These are phyloP conservation scores for Ethmia dodecea DNA, from an alignment of 2,888 invertebrate genomes.

Conservation along the genomic window DNA sequence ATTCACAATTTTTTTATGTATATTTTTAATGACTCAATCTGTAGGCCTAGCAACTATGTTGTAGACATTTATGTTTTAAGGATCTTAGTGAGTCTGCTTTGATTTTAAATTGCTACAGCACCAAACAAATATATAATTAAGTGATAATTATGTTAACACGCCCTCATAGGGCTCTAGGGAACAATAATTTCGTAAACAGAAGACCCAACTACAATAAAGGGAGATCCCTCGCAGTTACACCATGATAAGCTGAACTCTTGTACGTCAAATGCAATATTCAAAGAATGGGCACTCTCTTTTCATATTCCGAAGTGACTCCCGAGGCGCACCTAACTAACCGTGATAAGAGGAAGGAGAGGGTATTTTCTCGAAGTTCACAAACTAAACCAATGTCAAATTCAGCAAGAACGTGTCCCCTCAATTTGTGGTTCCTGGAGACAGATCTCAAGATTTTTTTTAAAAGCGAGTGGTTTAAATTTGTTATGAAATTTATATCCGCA, in stretches of 20 bases:
- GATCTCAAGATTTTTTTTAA: too few relatives aligned
- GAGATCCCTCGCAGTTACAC: slow-evolving; percentile 19
- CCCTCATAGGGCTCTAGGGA: too few relatives aligned
- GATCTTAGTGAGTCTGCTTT: not conserved
- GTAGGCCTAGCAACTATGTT: too few relatives aligned
- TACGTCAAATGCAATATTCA: slow-evolving; percentile 62
- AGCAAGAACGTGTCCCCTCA: slow-evolving; percentile 26
- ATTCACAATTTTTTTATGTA: slow-evolving; percentile 27
- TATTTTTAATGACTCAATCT: slow-evolving; percentile 35
- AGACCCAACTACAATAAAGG: slow-evolving; percentile 28
- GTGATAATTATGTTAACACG: too few relatives aligned
- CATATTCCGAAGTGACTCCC: slow-evolving; percentile 42
- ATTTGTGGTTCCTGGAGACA: not conserved
- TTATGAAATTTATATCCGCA: too few relatives aligned
- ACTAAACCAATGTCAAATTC: slow-evolving; percentile 44
- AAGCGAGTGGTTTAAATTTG: too few relatives aligned
- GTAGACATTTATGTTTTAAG: too few relatives aligned
- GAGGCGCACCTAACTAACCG: slow-evolving; percentile 63
- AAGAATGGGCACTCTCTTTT: slow-evolving; percentile 51
- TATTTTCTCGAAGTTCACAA: slow-evolving; percentile 45
- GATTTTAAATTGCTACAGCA: not conserved
- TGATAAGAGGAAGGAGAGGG: slow-evolving; percentile 56
- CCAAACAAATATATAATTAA: too few relatives aligned
- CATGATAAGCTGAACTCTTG: slow-evolving; percentile 47
- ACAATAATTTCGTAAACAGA: too few relatives aligned